Percentiles rank a stretch among this genome's conserved stretches.
Evolutionary conservation across 2,113 vertebrate species (phyloP).

Genomic region (Chascanopsetta lugubris): DNA sequence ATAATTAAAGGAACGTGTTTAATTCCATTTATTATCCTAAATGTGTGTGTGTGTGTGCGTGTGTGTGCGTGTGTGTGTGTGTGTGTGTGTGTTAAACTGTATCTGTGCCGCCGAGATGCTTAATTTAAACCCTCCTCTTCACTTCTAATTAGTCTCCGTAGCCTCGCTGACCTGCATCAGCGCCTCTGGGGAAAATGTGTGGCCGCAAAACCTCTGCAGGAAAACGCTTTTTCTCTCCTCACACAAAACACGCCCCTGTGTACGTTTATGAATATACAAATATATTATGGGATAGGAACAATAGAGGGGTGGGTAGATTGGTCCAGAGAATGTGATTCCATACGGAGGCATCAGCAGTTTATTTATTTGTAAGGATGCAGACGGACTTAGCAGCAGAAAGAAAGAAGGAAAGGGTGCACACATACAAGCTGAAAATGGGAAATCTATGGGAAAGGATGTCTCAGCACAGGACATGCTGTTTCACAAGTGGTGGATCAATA

Average conservation of each 20-base stretch:
- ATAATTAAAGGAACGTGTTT: too few species aligned
- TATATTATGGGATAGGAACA: background rate
- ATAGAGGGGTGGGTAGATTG: too few species aligned
- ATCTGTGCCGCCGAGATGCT: constrained; percentile 66
- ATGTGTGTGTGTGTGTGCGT: background rate
- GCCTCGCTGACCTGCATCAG: constrained; percentile 49
- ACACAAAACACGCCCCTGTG: background rate
- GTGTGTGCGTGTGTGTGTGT: too few species aligned
- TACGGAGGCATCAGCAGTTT: background rate
- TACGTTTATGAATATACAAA: background rate
- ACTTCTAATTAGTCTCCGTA: constrained; percentile 68
- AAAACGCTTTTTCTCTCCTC: constrained; percentile 37
- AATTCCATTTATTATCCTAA: too few species aligned
- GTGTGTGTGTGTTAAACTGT: constrained; percentile 29
- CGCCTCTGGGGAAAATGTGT: constrained; percentile 53
- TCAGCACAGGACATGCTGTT: background rate
- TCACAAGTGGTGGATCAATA: constrained; percentile 17
- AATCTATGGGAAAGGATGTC: constrained; percentile 21
- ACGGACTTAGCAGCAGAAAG: too few species aligned
- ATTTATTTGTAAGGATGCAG: background rate
- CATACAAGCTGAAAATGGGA: constrained; percentile 6
- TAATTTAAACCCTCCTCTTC: constrained; percentile 69
- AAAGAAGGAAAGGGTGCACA: background rate
- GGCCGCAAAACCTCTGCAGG: constrained; percentile 52
- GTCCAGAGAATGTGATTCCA: background rate